Conservation (phyloP, 1,140 invertebrate genomes). For the Bombus haemorrhoidalis region DNA sequence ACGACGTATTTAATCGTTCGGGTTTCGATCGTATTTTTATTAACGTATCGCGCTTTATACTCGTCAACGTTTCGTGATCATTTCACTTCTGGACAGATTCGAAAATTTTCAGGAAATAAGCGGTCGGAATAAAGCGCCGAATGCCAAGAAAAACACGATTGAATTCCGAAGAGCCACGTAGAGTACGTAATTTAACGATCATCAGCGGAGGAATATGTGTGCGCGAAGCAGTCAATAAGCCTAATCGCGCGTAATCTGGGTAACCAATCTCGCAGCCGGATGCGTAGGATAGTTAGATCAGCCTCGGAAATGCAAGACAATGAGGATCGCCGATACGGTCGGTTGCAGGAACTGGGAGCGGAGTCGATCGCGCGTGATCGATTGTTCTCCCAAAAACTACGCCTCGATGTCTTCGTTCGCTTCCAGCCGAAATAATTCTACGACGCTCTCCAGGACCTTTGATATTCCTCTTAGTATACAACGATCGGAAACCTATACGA, state of each 20-base stretch:
- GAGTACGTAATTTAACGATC: background rate
- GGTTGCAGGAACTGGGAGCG: slow-evolving; percentile 63
- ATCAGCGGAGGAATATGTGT: background rate
- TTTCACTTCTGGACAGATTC: too few relatives aligned
- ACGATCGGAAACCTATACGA: background rate
- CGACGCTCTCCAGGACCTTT: background rate
- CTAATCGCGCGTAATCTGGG: slow-evolving; percentile 9
- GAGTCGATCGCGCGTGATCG: slow-evolving; percentile 63
- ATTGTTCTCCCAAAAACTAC: slow-evolving; percentile 57
- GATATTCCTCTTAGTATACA: background rate
- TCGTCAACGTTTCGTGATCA: too few relatives aligned
- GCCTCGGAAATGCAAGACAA: slow-evolving; percentile 60
- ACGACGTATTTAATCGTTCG: too few relatives aligned
- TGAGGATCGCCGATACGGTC: slow-evolving; percentile 59
- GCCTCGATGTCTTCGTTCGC: background rate
- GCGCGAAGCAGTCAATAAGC: background rate
- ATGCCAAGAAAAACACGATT: too few relatives aligned
- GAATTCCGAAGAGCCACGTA: too few relatives aligned
- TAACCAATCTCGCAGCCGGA: slow-evolving; percentile 23
- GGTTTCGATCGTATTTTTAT: too few relatives aligned
- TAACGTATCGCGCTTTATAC: too few relatives aligned
- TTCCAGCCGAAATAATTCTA: background rate
- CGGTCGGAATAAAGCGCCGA: too few relatives aligned
- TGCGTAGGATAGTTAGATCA: slow-evolving; percentile 32
- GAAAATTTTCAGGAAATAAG: too few relatives aligned